phyloP scores from a whole-genome alignment of 2,888 invertebrate species.

The Trilocha varians region DNA sequence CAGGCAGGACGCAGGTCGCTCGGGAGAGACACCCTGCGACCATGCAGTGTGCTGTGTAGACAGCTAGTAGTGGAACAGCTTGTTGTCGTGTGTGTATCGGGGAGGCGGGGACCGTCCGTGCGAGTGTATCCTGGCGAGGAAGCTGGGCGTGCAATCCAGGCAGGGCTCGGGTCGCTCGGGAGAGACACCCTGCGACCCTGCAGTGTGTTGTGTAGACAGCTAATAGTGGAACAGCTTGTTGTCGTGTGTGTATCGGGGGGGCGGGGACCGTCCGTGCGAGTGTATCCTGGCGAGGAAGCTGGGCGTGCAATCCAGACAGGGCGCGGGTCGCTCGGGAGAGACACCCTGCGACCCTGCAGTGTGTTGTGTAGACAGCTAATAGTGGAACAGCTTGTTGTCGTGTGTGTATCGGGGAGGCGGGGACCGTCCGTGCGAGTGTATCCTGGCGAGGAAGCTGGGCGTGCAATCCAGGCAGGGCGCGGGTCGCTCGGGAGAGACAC shows the following conservation, averaged over 20 bases:
- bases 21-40: too few relatives aligned
- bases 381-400: background rate
- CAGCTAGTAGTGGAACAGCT: too few relatives aligned
- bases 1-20: slow-evolving; percentile 44
- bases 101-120: too few relatives aligned
- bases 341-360: too few relatives aligned
- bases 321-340: slow-evolving; percentile 48
- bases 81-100: too few relatives aligned
- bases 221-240: too few relatives aligned
- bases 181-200: too few relatives aligned
- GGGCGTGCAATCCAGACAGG: slow-evolving; percentile 54
- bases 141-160: slow-evolving; percentile 63
- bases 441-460: slow-evolving; percentile 71
- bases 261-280: too few relatives aligned
- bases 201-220: too few relatives aligned
- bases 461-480: slow-evolving; percentile 47
- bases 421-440: slow-evolving; percentile 73
- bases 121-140: slow-evolving; percentile 71
- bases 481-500: slow-evolving; percentile 49
- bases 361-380: background rate
- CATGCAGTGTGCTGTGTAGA: too few relatives aligned
- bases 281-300: slow-evolving; percentile 72
- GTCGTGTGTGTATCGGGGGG: too few relatives aligned
- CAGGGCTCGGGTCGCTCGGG: slow-evolving; percentile 47
- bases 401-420: too few relatives aligned